phyloP scores from a whole-genome alignment of 2,113 vertebrate species.

The Heptranchias perlo region DNA sequence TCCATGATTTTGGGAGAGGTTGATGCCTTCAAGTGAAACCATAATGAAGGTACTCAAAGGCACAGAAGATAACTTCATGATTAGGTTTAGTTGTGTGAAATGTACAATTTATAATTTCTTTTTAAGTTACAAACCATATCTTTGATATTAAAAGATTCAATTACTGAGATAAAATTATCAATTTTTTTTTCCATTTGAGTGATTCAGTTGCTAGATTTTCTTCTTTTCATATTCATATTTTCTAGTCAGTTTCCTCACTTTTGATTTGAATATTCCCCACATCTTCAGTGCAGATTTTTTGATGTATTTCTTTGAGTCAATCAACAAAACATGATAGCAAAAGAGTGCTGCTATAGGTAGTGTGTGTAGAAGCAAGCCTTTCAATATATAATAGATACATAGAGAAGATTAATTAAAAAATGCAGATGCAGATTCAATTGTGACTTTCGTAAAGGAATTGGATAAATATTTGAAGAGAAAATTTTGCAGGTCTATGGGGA shows the following conservation, averaged over 20 bases:
- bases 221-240: neutral
- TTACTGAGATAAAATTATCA: no score
- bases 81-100: neutral
- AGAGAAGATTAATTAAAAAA: no score
- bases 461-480: no score
- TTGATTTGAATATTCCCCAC: neutral
- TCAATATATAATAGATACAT: neutral
- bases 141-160: no score
- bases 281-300: neutral
- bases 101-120: neutral
- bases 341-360: neutral
- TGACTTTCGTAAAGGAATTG: no score
- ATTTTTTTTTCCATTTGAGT: neutral
- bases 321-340: neutral
- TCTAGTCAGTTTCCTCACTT: neutral
- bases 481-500: no score
- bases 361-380: neutral
- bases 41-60: neutral
- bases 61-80: no score
- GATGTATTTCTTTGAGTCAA: neutral
- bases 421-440: neutral
- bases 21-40: neutral
- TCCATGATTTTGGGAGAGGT: neutral
- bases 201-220: neutral
- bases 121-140: no score